Evolutionary conservation across 1,140 invertebrate species (phyloP).

Genomic region (Drosophila sp.): DNA sequence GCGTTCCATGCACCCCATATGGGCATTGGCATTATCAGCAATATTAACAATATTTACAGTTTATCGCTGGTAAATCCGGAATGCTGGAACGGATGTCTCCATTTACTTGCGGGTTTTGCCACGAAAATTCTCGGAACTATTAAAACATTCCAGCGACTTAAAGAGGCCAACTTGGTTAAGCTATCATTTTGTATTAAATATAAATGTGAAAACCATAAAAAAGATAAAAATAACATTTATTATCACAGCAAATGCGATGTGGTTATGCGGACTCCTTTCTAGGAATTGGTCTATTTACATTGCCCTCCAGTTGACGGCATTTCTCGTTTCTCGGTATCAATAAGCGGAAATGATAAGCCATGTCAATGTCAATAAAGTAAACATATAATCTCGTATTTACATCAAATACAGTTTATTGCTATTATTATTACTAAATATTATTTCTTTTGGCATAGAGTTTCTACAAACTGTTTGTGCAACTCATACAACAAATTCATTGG

Average conservation of each 20-base stretch:
- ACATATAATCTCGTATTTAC: slow-evolving; percentile 1
- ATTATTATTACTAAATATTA: not conserved
- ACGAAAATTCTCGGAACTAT: slow-evolving; percentile 25
- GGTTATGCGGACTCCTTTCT: slow-evolving; percentile 19
- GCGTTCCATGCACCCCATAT: slow-evolving; percentile 6
- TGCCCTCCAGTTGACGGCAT: slow-evolving; percentile 4
- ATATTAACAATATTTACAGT: slow-evolving; percentile 13
- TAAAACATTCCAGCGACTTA: not conserved
- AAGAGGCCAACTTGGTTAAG: not conserved
- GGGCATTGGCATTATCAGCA: slow-evolving; percentile 30
- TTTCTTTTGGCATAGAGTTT: not conserved
- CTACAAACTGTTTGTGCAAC: not conserved
- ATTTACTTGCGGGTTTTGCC: slow-evolving; percentile 20
- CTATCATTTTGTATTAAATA: not conserved
- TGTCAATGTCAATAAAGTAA: slow-evolving; percentile 6
- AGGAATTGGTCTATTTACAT: slow-evolving; percentile 11
- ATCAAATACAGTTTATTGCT: slow-evolving; percentile 8
- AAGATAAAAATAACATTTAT: slow-evolving; percentile 11
- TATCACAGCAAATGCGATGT: slow-evolving; percentile 4
- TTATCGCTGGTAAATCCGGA: slow-evolving; percentile 4
- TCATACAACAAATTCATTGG: not conserved
- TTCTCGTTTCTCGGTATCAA: slow-evolving; percentile 18
- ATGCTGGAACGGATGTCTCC: slow-evolving; percentile 41
- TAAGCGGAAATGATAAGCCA: slow-evolving; percentile 36
- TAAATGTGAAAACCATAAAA: not conserved